Conservation (phyloP, 1,140 invertebrate species). For the Ceratitis capitata region DNA sequence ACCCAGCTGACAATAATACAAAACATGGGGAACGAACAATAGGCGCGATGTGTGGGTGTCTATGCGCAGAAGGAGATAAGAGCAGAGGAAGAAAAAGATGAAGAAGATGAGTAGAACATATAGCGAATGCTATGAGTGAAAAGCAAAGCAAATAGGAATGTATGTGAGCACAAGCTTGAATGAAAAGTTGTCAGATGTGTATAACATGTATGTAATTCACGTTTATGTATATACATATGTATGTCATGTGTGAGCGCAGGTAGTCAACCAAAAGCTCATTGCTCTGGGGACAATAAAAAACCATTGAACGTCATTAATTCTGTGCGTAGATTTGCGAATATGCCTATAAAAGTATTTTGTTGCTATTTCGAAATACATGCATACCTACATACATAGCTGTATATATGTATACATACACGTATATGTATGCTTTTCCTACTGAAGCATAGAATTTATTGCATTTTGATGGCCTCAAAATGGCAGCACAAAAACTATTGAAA, state of each 20-base stretch:
- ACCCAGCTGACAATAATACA: too few relatives aligned
- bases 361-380: not conserved
- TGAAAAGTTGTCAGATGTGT: too few relatives aligned
- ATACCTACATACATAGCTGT: not conserved
- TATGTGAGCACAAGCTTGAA: too few relatives aligned
- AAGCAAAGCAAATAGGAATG: too few relatives aligned
- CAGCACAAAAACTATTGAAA: not conserved
- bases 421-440: not conserved
- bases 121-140: too few relatives aligned
- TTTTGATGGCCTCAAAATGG: not conserved
- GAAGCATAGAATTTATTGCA: not conserved
- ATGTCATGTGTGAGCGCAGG: not conserved
- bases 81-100: not conserved
- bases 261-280: not conserved
- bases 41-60: not conserved
- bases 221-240: not conserved
- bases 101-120: too few relatives aligned
- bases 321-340: constrained; percentile 7
- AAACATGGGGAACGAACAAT: not conserved
- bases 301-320: constrained; percentile 1
- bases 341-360: not conserved
- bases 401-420: not conserved
- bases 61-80: too few relatives aligned
- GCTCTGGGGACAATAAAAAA: not conserved
- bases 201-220: too few relatives aligned